Evolutionary conservation across 2,797 vertebrate species (phyloP), one percentile per base, ranked within the genome.

Genomic region (Hoplostethus mediterraneus): DNA sequence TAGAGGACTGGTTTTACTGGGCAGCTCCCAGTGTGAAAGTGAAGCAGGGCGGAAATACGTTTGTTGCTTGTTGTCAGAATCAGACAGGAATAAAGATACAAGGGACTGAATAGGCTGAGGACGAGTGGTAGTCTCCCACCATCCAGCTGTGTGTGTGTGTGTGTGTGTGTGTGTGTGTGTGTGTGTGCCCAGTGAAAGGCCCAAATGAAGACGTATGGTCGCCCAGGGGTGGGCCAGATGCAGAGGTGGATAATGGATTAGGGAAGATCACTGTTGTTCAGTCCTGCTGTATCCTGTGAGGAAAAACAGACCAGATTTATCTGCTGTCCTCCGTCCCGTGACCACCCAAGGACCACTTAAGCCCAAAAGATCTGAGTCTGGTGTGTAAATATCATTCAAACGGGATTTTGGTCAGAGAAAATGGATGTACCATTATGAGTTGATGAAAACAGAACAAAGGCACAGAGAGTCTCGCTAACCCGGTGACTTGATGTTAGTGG

Each of bases 301-400:
- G 54, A 73, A 76, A 83, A 83, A 40, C 81, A 84, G 85, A 85
- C 6, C 74, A 58, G 61, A 78, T 83, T 79, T 63, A 84, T 85
- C 79, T 71, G 11, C 17, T 1, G 63, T 53, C 62, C 59, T 84
- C 52, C 25, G 9, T 54, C 54, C 71, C 16, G 0, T 0, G 75
- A 71, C 86, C 86, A 80, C 77, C 85, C 87, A 86, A 77, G 38
- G 77, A 84, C 67, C 75, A 75, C 70, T 85, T 68, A 71, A 11
- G 54, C 69, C 3, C n/a, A 54, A 63, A 73, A 72, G 71, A 75
- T 59, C 49, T 25, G 12, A 70, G 72, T 62, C 60, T 36, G 69
- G 63, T 36, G 71, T 74, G 56, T 79, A 78, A 76, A 78, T 76
- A 66, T 77, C 72, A 28, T 65, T 80, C 76, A 71, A 45, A 44